Conservation (phyloP, 2,888 invertebrate species). For the Podabrus alpinus region DNA sequence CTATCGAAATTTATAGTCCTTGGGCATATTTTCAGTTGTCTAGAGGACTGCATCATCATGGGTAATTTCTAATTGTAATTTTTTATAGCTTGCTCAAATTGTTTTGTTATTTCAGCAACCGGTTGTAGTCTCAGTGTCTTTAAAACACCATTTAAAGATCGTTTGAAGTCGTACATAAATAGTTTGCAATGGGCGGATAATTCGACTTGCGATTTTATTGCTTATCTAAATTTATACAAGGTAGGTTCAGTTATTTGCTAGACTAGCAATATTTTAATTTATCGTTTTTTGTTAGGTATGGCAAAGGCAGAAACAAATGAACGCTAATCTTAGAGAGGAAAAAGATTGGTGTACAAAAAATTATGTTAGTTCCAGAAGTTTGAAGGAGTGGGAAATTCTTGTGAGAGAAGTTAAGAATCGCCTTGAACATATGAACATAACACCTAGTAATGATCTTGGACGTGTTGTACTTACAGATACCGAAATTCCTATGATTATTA, state of each 20-base stretch:
- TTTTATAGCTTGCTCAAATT: not conserved
- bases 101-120: slow-evolving; percentile 64
- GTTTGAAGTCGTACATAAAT: slow-evolving; percentile 72
- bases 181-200: slow-evolving; percentile 82
- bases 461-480: slow-evolving; percentile 54
- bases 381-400: slow-evolving; percentile 74
- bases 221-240: slow-evolving; percentile 78
- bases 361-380: slow-evolving; percentile 71
- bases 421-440: slow-evolving; percentile 65
- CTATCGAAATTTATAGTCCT: slow-evolving; percentile 83
- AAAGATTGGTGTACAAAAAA: slow-evolving; percentile 69
- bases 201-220: slow-evolving; percentile 83
- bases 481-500: slow-evolving; percentile 67
- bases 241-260: slow-evolving; percentile 54
- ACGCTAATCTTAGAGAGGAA: slow-evolving; percentile 47
- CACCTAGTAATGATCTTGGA: slow-evolving; percentile 56
- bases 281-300: slow-evolving; percentile 58
- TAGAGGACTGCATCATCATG: slow-evolving; percentile 86
- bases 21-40: slow-evolving; percentile 82
- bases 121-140: slow-evolving; percentile 83
- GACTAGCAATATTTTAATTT: not conserved
- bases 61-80: slow-evolving; percentile 53
- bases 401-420: slow-evolving; percentile 71
- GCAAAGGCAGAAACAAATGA: slow-evolving; percentile 62
- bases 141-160: slow-evolving; percentile 70